phyloP scores from a whole-genome alignment of 2,888 invertebrate genomes.

The Clusia tigrina region DNA sequence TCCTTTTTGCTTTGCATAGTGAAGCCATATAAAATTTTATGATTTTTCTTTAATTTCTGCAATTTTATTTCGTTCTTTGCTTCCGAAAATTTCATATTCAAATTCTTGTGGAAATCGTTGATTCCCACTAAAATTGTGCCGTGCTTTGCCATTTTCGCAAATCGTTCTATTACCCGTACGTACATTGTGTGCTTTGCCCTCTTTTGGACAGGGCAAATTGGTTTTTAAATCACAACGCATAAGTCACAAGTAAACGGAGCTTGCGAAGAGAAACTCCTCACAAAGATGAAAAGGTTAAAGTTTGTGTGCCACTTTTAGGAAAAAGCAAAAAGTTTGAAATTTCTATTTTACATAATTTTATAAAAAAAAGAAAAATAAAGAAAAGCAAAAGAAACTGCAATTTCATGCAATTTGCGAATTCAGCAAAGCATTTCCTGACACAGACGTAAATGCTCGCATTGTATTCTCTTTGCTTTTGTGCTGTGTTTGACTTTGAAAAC shows the following conservation, averaged over 20 bases:
- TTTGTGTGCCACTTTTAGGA: background rate
- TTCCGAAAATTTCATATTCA: no score
- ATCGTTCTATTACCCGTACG: background rate
- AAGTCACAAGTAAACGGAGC: background rate
- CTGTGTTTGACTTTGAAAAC: background rate
- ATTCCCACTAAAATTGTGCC: no score
- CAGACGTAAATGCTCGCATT: slow-evolving; percentile 4
- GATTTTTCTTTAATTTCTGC: background rate
- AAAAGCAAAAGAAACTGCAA: background rate
- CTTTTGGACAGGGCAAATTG: slow-evolving; percentile 4
- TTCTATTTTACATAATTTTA: background rate
- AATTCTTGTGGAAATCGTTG: no score
- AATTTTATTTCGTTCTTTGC: background rate
- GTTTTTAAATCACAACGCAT: slow-evolving; percentile 1
- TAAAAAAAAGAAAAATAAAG: no score
- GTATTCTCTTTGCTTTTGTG: background rate
- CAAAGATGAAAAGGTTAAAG: background rate
- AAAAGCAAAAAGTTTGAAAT: background rate
- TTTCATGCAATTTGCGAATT: slow-evolving; percentile 6
- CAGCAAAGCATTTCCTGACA: background rate
- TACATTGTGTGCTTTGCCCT: no score
- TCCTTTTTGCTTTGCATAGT: no score
- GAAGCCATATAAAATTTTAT: background rate
- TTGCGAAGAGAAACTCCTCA: background rate
- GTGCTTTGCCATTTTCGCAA: background rate